Base-by-base conservation (phyloP, 2,113 vertebrate species). In the Gorsachius goisagi region DNA sequence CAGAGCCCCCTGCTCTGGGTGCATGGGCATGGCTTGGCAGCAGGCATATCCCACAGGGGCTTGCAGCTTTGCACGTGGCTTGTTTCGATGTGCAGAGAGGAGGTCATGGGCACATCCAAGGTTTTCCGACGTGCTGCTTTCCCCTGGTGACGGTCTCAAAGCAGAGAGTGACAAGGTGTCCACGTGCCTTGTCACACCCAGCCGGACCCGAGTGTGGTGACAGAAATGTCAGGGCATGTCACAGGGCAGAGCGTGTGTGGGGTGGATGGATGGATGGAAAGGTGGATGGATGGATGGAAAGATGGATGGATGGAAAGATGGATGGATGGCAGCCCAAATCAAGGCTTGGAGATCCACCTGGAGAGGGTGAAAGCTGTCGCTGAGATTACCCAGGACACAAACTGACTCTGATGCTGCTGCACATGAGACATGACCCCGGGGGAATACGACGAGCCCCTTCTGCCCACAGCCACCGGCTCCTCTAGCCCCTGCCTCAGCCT, bases 111-210 rank as follows among this genome's bases (percentile, higher is more conserved):
- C 52, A 58, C 3, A 1, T 12, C 12, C 13, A 2, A 28, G 64
- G 12, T 63, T 55, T 81, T 28, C 41, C 0, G 2, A 7, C 0
- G 6, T 4, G 32, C 37, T 66, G 78, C 41, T 39, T 33, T 52
- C 53, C 11, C 8, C 33, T 1, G 58, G 30, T 17, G 52, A 39
- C 0, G 2, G 47, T 27, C 35, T 30, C 49, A 33, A 69, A 19
- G 44, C 30, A 14, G 58, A 64, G 39, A 47, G 45, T 45, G 26
- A 52, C 4, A 5, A 49, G 21, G 39, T n/a, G 37, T 9, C 27
- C 0, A 0, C 5, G 9, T 52, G 26, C 26, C 53, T 24, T 4
- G 1, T 53, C 55, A 35, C 1, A 0, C 10, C 58, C 1, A 1
- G 8, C 16, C 20, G 49, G n/a, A 58, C 18, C 20, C 3, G 1